phyloP scores from a whole-genome alignment of 2,113 vertebrate species.

The Sclerurus mexicanus region DNA sequence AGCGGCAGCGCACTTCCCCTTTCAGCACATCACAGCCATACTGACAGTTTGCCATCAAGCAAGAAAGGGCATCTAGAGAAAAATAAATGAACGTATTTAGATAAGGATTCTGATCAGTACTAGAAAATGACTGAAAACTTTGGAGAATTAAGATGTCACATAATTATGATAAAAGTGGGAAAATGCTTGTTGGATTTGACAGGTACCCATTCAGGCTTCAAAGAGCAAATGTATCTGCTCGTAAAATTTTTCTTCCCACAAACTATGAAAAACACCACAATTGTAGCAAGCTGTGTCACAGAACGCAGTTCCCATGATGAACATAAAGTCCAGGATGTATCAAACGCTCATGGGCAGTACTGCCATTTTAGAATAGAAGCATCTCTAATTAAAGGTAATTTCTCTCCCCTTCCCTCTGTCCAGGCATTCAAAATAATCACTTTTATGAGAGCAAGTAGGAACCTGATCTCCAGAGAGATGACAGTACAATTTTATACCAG shows the following conservation, averaged over 20 bases:
- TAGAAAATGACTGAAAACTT: neutral
- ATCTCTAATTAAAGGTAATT: neutral
- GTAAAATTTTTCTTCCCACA: neutral
- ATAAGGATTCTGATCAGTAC: neutral
- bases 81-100: neutral
- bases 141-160: neutral
- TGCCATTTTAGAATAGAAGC: neutral
- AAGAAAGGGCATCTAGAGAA: slow-evolving; percentile 82
- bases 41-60: slow-evolving; percentile 96
- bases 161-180: neutral
- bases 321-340: neutral
- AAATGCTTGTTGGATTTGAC: neutral
- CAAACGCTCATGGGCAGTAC: neutral
- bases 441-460: neutral
- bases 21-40: slow-evolving; percentile 94
- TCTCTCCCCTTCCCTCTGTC: neutral
- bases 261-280: neutral
- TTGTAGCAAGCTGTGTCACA: neutral
- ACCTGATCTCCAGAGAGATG: neutral
- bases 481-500: neutral
- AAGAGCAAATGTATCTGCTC: neutral
- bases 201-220: neutral
- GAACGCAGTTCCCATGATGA: neutral
- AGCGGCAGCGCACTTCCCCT: slow-evolving; percentile 91
- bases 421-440: neutral